Evolutionary conservation across 2,113 vertebrate genomes (phyloP).

Genomic region (Myiagra hebetior): DNA sequence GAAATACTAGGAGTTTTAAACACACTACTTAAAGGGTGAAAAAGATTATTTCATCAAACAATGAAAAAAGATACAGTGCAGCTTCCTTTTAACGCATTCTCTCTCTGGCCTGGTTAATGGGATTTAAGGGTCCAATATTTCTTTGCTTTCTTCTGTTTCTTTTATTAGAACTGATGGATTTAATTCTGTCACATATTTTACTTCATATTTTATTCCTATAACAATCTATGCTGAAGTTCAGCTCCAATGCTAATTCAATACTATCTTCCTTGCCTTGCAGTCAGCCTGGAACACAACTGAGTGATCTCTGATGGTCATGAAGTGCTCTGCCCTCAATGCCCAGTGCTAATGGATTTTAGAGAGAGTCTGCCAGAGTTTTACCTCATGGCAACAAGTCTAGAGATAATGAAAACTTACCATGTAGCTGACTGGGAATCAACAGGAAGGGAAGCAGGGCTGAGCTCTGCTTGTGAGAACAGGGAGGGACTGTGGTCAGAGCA

Average conservation of each 20-base stretch:
- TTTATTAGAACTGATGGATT: conserved; percentile 73
- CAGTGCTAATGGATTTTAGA: conserved; percentile 60
- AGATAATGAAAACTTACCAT: conserved; percentile 62
- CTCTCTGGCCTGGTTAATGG: conserved; percentile 65
- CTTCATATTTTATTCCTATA: conserved; percentile 64
- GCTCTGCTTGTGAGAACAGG: conserved; percentile 36
- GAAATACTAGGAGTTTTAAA: conserved; percentile 72
- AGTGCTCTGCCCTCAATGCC: conserved; percentile 30
- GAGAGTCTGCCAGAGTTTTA: conserved; percentile 37
- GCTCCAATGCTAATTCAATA: conserved; percentile 64
- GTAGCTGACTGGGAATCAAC: conserved; percentile 55
- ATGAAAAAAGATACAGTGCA: conserved; percentile 72
- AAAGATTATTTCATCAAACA: conserved; percentile 80
- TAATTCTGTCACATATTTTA: conserved; percentile 69
- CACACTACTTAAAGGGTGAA: conserved; percentile 73
- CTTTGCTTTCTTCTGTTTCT: conserved; percentile 66
- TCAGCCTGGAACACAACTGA: conserved; percentile 35
- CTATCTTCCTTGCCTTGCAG: conserved; percentile 15
- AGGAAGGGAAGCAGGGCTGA: conserved; percentile 47
- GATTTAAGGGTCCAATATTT: conserved; percentile 71
- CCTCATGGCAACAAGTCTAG: conserved; percentile 28
- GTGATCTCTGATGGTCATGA: conserved; percentile 46
- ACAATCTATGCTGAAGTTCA: conserved; percentile 63
- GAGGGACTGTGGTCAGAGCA: conserved; percentile 42
- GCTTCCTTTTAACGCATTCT: conserved; percentile 71